These are phyloP conservation scores for Nymphalis urticae DNA, from an alignment of 2,888 invertebrate genomes.

Conservation along the genomic window DNA sequence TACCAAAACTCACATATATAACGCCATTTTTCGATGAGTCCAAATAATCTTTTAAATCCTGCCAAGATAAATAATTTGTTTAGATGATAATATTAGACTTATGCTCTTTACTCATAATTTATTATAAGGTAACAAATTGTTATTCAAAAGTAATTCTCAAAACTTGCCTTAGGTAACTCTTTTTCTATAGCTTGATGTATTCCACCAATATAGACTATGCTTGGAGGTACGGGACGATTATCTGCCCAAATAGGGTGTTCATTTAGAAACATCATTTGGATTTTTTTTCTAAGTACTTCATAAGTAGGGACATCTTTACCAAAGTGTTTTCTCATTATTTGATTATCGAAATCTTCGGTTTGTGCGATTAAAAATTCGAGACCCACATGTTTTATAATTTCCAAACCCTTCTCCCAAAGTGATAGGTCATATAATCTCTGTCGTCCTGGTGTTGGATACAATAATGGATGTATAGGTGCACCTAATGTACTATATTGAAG, in stretches of 20 bases:
- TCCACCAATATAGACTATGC: constrained; percentile 52
- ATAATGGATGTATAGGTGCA: constrained; percentile 36
- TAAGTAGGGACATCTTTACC: constrained; percentile 40
- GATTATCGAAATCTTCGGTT: constrained; percentile 35
- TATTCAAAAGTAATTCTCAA: neutral
- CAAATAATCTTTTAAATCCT: constrained; percentile 55
- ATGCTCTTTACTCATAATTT: constrained; percentile 61
- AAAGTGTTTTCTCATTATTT: constrained; percentile 39
- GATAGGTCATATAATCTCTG: constrained; percentile 44
- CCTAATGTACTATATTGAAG: constrained; percentile 32
- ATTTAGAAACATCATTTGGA: constrained; percentile 52
- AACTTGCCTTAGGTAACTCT: constrained; percentile 46
- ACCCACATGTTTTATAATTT: constrained; percentile 21
- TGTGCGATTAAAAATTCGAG: constrained; percentile 7
- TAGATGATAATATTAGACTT: constrained; percentile 51
- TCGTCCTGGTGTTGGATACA: constrained; percentile 35
- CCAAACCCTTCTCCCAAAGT: constrained; percentile 44
- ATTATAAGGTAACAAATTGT: neutral
- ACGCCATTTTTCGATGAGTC: constrained; percentile 56
- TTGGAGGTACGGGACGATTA: constrained; percentile 50
- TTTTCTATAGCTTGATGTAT: constrained; percentile 47
- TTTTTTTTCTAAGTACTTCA: constrained; percentile 41
- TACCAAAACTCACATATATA: constrained; percentile 61
- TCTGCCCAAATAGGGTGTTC: constrained; percentile 51
- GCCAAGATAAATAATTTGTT: constrained; percentile 13